These are phyloP conservation scores for Drosophila grimshawi DNA, from an alignment of 1,140 invertebrate species.

Conservation along the genomic window DNA sequence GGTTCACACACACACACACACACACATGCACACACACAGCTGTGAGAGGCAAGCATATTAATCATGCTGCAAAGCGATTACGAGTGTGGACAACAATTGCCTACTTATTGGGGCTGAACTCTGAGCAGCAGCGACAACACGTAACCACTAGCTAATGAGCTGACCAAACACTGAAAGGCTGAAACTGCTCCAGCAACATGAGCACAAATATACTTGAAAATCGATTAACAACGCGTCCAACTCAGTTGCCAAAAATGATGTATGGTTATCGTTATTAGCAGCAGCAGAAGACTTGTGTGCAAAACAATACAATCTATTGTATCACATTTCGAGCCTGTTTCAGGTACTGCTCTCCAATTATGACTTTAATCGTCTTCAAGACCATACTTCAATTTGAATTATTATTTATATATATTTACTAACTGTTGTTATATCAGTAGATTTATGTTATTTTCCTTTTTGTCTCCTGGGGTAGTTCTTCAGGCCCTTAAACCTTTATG, in stretches of 20 bases:
- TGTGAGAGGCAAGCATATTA: conserved; percentile 49
- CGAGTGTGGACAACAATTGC: conserved; percentile 56
- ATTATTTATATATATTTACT: no score
- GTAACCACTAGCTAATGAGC: conserved; percentile 31
- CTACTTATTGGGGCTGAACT: conserved; percentile 44
- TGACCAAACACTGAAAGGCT: conserved; percentile 6
- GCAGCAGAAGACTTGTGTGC: background rate
- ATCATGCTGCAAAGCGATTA: conserved; percentile 60
- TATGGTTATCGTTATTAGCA: conserved; percentile 6
- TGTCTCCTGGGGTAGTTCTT: no score
- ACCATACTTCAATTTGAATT: no score
- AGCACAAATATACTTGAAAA: conserved; percentile 17
- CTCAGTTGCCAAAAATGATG: conserved; percentile 12
- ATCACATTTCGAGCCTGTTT: no score
- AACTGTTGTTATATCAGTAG: no score
- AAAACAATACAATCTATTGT: background rate
- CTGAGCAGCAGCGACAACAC: conserved; percentile 16
- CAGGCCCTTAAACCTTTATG: background rate
- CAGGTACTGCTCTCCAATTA: no score
- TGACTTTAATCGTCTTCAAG: no score
- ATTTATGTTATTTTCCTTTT: no score
- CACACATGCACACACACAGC: background rate
- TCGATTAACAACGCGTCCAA: conserved; percentile 19
- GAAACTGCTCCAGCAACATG: conserved; percentile 1
- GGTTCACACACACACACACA: conserved; percentile 14